Percentiles rank a stretch among this genome's conserved stretches.
Conservation (phyloP, 2,797 vertebrate species). For the Coreius guichenoti region DNA sequence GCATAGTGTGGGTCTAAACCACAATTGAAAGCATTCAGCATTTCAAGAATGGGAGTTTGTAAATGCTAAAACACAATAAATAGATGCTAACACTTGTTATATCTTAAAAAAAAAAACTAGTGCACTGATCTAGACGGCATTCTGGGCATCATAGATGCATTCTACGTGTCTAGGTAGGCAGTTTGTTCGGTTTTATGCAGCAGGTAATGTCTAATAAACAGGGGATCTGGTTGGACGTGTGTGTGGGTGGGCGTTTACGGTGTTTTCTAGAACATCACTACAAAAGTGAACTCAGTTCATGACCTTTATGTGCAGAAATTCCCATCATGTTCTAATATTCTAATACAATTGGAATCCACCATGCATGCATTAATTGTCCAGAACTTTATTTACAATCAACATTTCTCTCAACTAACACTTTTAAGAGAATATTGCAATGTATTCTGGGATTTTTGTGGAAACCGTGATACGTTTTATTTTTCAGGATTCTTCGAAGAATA, state of each 20-base stretch:
- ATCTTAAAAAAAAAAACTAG: background rate
- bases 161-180: background rate
- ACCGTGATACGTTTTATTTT: background rate
- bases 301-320: constrained; percentile 12
- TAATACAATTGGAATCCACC: constrained; percentile 14
- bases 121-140: background rate
- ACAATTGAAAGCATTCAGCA: background rate
- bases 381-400: background rate
- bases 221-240: background rate
- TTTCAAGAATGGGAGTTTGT: constrained; percentile 4
- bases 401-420: background rate
- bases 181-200: background rate
- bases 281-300: constrained; percentile 1
- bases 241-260: background rate
- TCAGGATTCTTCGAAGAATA: background rate
- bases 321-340: background rate
- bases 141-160: background rate
- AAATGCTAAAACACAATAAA: background rate
- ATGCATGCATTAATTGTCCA: background rate
- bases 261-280: constrained; percentile 26
- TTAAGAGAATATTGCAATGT: background rate
- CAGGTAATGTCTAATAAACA: background rate
- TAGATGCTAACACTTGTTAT: no score
- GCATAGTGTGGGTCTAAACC: background rate
- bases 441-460: background rate